Evolutionary conservation across 2,113 vertebrate genomes (phyloP).

Genomic region (Charadrius vociferus): DNA sequence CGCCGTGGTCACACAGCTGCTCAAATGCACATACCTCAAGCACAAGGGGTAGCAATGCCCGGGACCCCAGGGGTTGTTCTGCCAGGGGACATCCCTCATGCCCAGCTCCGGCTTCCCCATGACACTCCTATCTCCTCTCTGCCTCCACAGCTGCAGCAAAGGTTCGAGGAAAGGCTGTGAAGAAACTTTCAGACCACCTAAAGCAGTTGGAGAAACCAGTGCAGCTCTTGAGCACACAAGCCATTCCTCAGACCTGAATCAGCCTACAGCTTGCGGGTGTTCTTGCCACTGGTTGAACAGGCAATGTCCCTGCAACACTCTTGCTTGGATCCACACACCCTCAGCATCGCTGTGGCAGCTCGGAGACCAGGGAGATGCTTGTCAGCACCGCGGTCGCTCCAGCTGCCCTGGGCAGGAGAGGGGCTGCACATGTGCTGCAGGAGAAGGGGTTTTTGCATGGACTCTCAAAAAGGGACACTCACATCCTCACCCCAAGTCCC

Average conservation of each 20-base stretch:
- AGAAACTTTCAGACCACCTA: background rate
- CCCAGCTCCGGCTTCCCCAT: background rate
- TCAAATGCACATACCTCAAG: background rate
- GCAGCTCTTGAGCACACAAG: background rate
- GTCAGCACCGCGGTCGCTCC: accelerated
- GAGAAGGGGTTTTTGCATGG: background rate
- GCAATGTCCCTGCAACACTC: accelerated
- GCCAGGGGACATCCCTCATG: accelerated
- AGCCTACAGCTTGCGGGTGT: background rate
- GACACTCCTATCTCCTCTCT: background rate
- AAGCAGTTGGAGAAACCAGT: background rate
- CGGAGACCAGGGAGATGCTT: background rate
- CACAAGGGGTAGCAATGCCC: background rate
- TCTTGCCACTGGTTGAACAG: background rate
- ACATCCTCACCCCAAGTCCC: background rate
- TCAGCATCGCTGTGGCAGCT: background rate
- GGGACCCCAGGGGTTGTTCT: background rate
- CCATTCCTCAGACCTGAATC: background rate
- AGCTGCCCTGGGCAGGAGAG: background rate
- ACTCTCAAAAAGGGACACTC: background rate
- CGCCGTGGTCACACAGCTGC: accelerated
- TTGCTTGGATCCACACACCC: background rate
- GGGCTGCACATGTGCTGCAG: background rate
- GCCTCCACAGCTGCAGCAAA: background rate
- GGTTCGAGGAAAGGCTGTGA: background rate